Percentiles rank a stretch among this genome's conserved stretches.
Evolutionary conservation across 2,113 vertebrate species (phyloP).

Genomic region (Sturnira hondurensis): DNA sequence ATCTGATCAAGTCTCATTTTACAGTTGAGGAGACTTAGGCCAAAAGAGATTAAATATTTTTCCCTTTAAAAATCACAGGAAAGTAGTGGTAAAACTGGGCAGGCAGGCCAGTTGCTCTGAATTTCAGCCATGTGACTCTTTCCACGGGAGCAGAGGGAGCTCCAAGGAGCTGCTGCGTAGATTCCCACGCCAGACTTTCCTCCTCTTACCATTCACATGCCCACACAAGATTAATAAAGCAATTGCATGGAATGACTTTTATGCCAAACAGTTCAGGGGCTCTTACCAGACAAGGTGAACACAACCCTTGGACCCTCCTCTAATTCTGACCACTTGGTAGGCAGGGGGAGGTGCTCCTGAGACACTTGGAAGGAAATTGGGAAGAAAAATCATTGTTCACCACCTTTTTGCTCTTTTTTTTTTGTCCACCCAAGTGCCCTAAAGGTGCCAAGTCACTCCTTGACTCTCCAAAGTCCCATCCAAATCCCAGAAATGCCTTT

Average conservation of each 20-base stretch:
- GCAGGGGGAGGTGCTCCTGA: not conserved
- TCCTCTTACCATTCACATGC: not conserved
- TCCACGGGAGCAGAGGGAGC: not conserved
- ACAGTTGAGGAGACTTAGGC: constrained; percentile 50
- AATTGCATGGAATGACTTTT: not conserved
- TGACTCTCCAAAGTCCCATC: not conserved
- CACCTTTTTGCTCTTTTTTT: not conserved
- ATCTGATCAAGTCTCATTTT: constrained; percentile 36
- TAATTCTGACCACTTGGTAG: not conserved
- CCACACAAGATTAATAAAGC: not conserved
- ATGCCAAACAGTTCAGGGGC: not conserved
- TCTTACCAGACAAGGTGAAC: not conserved
- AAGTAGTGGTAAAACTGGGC: not conserved
- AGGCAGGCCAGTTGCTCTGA: not conserved
- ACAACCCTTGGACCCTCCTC: not conserved
- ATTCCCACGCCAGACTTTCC: not conserved
- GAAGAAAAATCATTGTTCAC: not conserved
- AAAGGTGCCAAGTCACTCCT: not conserved
- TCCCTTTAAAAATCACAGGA: not conserved
- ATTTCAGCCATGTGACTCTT: not conserved
- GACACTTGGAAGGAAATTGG: not conserved
- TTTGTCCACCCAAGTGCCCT: not conserved
- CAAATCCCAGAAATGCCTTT: not conserved
- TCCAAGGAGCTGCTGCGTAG: not conserved
- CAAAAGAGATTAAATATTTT: constrained; percentile 22